Evolutionary conservation across 2,113 vertebrate genomes (phyloP).

Genomic region (Peucedramus taeniatus): DNA sequence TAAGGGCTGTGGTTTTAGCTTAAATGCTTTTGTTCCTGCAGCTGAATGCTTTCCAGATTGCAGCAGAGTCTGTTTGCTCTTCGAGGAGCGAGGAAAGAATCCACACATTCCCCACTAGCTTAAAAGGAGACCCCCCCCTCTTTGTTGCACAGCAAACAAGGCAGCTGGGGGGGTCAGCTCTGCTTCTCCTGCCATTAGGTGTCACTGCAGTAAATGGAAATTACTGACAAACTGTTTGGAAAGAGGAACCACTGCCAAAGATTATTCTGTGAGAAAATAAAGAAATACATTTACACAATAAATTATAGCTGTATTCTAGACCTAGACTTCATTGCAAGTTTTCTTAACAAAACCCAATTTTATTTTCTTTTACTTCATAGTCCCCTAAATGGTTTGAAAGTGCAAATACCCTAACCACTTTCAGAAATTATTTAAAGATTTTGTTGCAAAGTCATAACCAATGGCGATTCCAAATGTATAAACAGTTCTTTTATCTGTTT

Average conservation of each 20-base stretch:
- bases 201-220: slow-evolving; percentile 68
- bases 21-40: slow-evolving; percentile 48
- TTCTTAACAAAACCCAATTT: background rate
- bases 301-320: background rate
- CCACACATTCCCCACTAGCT: slow-evolving; percentile 26
- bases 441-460: background rate
- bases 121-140: background rate
- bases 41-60: slow-evolving; percentile 44
- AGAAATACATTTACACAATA: background rate
- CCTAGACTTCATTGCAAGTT: background rate
- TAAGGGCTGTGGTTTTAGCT: background rate
- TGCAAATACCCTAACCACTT: background rate
- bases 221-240: slow-evolving; percentile 40
- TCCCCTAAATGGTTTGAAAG: background rate
- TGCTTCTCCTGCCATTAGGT: slow-evolving; percentile 61
- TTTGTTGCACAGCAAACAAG: slow-evolving; percentile 62
- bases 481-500: background rate
- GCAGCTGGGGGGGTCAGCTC: slow-evolving; percentile 32
- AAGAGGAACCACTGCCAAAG: background rate
- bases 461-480: background rate
- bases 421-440: background rate
- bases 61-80: slow-evolving; percentile 42
- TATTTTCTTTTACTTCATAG: background rate
- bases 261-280: background rate
- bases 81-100: slow-evolving; percentile 42